These are phyloP conservation scores for Drosophila dunni DNA, from an alignment of 1,140 invertebrate genomes.

Conservation along the genomic window DNA sequence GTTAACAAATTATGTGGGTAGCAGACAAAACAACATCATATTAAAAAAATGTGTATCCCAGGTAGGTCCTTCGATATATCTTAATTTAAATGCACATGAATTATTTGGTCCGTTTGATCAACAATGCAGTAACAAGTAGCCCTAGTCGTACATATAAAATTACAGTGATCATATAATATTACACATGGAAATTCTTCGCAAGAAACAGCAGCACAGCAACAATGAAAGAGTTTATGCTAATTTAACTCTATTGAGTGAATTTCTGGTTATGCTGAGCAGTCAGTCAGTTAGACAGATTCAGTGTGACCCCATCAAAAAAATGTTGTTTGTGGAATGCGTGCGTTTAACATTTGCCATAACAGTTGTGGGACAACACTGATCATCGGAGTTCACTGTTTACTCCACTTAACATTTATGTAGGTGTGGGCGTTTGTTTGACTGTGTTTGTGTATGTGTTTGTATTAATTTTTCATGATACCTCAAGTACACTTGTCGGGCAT, in stretches of 20 bases:
- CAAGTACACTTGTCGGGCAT: conserved; percentile 70
- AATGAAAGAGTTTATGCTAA: conserved; percentile 5
- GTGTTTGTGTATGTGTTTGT: conserved; percentile 10
- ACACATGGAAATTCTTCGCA: conserved; percentile 32
- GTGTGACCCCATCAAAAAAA: conserved; percentile 13
- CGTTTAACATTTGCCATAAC: conserved; percentile 4
- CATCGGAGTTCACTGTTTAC: background rate
- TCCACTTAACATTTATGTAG: conserved; percentile 1
- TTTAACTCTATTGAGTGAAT: background rate
- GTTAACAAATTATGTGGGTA: conserved; percentile 67
- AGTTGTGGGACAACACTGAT: background rate
- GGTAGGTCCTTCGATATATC: conserved; percentile 71
- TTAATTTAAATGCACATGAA: conserved; percentile 62
- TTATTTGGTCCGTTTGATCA: conserved; percentile 46
- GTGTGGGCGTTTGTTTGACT: conserved; percentile 2
- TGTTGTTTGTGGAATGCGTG: background rate
- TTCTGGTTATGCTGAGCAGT: background rate
- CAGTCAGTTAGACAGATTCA: background rate
- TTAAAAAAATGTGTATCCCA: conserved; percentile 37
- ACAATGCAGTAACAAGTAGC: conserved; percentile 49
- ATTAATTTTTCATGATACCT: conserved; percentile 14
- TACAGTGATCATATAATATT: conserved; percentile 70
- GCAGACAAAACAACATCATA: conserved; percentile 22
- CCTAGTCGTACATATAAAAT: conserved; percentile 73
- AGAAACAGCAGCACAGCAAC: conserved; percentile 1